phyloP scores from a whole-genome alignment of 1,140 invertebrate species.

The Conopomorpha cramerella region DNA sequence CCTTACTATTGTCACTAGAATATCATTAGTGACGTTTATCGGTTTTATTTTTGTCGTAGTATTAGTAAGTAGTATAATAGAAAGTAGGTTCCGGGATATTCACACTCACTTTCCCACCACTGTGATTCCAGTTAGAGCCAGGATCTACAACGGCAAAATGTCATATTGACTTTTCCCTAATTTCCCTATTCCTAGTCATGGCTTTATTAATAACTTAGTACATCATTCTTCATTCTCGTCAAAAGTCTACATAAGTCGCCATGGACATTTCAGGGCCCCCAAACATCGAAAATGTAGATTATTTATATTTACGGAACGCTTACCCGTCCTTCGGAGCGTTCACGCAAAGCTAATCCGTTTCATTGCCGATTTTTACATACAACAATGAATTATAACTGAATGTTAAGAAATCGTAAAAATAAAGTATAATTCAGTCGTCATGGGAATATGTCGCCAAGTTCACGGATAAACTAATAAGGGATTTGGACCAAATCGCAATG shows the following conservation, averaged over 20 bases:
- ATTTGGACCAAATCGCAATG: slow-evolving; percentile 15
- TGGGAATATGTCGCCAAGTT: slow-evolving; percentile 46
- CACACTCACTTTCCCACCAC: too few species aligned
- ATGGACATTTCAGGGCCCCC: background rate
- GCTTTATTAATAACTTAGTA: background rate
- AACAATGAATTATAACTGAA: slow-evolving; percentile 15
- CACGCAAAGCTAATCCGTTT: slow-evolving; percentile 37
- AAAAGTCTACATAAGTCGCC: background rate
- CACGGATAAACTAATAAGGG: slow-evolving; percentile 40
- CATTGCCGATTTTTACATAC: slow-evolving; percentile 27
- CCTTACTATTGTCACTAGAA: too few species aligned
- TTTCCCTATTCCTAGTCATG: background rate
- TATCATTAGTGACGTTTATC: too few species aligned
- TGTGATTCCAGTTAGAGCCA: too few species aligned
- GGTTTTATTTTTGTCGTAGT: too few species aligned
- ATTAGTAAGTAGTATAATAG: too few species aligned
- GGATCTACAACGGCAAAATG: background rate
- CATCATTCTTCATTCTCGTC: background rate
- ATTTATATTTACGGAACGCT: background rate
- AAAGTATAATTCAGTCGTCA: slow-evolving; percentile 41
- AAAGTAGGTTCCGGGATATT: too few species aligned
- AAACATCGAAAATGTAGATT: background rate
- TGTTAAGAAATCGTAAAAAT: slow-evolving; percentile 28
- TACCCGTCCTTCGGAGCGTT: slow-evolving; percentile 6
- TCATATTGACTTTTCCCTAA: background rate